These are phyloP conservation scores for Acanthochromis polyacanthus DNA, from an alignment of 2,113 vertebrate genomes.

Conservation along the genomic window DNA sequence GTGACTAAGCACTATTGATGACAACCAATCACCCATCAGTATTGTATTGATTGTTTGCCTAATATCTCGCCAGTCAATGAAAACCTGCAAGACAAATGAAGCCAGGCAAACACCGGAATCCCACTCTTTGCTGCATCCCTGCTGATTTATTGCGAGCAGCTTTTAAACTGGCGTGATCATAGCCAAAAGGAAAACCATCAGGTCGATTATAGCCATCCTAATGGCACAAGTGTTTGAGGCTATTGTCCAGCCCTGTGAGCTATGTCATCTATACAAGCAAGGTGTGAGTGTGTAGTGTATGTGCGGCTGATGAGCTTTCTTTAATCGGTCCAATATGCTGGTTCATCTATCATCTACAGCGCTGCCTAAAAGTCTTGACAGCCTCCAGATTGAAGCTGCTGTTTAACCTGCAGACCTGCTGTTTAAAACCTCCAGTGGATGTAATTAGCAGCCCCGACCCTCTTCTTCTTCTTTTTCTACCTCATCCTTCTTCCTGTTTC, in stretches of 20 bases:
- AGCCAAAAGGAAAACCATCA: conserved; percentile 8
- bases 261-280: conserved; percentile 33
- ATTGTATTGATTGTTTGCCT: conserved; percentile 24
- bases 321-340: conserved; percentile 60
- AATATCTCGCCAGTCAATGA: conserved; percentile 11
- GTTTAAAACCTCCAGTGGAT: conserved; percentile 42
- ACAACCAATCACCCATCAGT: conserved; percentile 32
- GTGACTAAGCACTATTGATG: conserved; percentile 38
- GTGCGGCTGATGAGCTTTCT: conserved; percentile 62
- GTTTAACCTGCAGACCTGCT: conserved; percentile 67
- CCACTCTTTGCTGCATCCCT: not conserved
- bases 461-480: conserved; percentile 34
- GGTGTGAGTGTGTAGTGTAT: conserved; percentile 37
- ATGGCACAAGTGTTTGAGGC: conserved; percentile 35
- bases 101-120: not conserved
- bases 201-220: conserved; percentile 20
- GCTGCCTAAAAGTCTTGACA: conserved; percentile 43
- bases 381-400: conserved; percentile 50
- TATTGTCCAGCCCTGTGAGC: conserved; percentile 4
- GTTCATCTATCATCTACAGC: conserved; percentile 63
- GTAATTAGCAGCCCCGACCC: conserved; percentile 49
- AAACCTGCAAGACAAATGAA: conserved; percentile 25
- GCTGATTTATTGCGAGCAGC: conserved; percentile 39
- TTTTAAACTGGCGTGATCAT: conserved; percentile 40
- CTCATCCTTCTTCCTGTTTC: conserved; percentile 14